Conservation (phyloP, 1,140 invertebrate genomes). For the Camponotus vicinus region DNA sequence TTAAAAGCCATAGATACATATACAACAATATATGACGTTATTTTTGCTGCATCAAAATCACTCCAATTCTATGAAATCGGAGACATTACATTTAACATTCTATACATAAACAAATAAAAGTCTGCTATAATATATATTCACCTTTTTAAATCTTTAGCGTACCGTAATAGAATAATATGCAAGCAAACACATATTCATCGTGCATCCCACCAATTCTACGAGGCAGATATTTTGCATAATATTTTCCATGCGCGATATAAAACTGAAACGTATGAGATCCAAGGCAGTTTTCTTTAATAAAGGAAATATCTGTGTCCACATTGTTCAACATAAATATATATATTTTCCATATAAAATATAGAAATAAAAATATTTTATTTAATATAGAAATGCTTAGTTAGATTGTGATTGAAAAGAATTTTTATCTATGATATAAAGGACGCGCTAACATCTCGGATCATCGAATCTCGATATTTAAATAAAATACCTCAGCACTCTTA, state of each 20-base stretch:
- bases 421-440: not conserved
- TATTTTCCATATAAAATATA: not conserved
- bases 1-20: slow-evolving; percentile 72
- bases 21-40: slow-evolving; percentile 54
- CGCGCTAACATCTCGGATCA: not conserved
- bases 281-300: not conserved
- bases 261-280: slow-evolving; percentile 64
- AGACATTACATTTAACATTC: slow-evolving; percentile 15
- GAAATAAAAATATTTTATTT: not conserved
- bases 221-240: slow-evolving; percentile 75
- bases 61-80: slow-evolving; percentile 73
- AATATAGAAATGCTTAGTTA: not conserved
- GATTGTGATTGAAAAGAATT: not conserved
- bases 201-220: slow-evolving; percentile 76
- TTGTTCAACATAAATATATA: not conserved
- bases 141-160: slow-evolving; percentile 62
- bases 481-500: slow-evolving; percentile 65
- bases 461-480: not conserved
- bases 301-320: not conserved
- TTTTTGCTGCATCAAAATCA: slow-evolving; percentile 38
- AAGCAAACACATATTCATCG: slow-evolving; percentile 75
- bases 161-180: slow-evolving; percentile 79
- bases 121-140: slow-evolving; percentile 26
- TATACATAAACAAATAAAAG: slow-evolving; percentile 12
- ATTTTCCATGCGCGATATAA: slow-evolving; percentile 70